phyloP scores from a whole-genome alignment of 2,113 vertebrate species.

The Pteropus alecto region DNA sequence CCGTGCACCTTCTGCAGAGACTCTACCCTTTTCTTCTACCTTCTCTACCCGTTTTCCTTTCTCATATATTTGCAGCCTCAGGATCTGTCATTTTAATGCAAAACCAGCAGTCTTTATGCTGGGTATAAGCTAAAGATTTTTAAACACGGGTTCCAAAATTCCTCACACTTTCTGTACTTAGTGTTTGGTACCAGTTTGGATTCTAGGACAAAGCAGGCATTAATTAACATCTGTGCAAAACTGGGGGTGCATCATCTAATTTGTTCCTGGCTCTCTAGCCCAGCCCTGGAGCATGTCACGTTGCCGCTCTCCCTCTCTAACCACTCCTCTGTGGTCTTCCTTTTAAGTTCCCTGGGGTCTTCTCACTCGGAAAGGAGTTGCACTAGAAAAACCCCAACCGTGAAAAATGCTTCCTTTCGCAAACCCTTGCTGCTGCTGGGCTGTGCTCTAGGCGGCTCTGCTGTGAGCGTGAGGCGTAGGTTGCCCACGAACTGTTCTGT shows the following conservation, averaged over 20 bases:
- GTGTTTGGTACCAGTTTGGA: slow-evolving; percentile 35
- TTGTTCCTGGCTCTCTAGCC: background rate
- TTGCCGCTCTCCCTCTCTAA: background rate
- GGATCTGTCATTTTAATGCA: background rate
- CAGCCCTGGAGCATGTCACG: background rate
- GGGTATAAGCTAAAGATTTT: background rate
- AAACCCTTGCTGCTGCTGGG: background rate
- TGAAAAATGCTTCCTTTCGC: background rate
- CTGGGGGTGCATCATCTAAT: background rate
- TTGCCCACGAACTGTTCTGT: background rate
- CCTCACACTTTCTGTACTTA: background rate
- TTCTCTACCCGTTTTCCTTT: background rate
- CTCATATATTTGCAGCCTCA: background rate
- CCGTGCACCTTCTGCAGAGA: background rate
- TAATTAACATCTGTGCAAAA: slow-evolving; percentile 47
- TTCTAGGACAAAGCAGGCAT: slow-evolving; percentile 59
- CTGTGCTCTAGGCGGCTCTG: background rate
- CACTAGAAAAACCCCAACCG: background rate
- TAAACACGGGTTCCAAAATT: slow-evolving; percentile 6
- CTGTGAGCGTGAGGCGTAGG: background rate
- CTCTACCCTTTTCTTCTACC: background rate
- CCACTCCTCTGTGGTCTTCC: background rate
- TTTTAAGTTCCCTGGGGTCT: background rate
- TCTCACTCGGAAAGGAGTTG: background rate
- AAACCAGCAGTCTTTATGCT: background rate